These are phyloP conservation scores for Drosophila sucinea DNA, from an alignment of 1,140 invertebrate genomes.

Conservation along the genomic window DNA sequence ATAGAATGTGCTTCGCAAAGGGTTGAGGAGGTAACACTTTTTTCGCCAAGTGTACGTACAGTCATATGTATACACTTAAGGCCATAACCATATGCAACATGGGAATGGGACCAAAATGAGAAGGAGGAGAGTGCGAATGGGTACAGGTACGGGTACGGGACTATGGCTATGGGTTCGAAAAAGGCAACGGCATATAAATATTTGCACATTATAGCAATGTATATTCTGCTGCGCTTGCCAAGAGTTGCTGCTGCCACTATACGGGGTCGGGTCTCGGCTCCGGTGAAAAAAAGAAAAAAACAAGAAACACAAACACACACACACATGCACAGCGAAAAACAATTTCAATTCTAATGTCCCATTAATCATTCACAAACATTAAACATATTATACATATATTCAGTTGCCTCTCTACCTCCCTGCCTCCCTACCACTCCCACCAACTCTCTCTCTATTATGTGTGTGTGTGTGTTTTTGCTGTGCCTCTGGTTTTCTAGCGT, in stretches of 20 bases:
- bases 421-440: too few species aligned
- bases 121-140: neutral
- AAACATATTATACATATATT: slow-evolving; percentile 59
- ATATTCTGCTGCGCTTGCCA: slow-evolving; percentile 30
- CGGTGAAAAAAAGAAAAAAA: neutral
- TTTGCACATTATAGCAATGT: slow-evolving; percentile 75
- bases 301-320: neutral
- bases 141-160: neutral
- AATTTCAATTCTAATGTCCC: slow-evolving; percentile 80
- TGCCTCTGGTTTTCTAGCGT: slow-evolving; percentile 64
- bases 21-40: too few species aligned
- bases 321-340: slow-evolving; percentile 49
- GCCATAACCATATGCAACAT: slow-evolving; percentile 40
- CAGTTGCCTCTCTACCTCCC: neutral
- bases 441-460: neutral
- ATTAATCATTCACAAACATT: slow-evolving; percentile 82
- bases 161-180: neutral
- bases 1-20: too few species aligned
- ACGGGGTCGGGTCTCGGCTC: slow-evolving; percentile 14
- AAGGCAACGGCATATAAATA: slow-evolving; percentile 62
- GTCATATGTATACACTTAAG: slow-evolving; percentile 25
- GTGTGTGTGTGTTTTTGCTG: slow-evolving; percentile 31
- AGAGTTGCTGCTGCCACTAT: slow-evolving; percentile 32
- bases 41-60: slow-evolving; percentile 6
- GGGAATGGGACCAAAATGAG: neutral